A percentile compares a stretch with the other conserved stretches of the same genome.
These are phyloP conservation scores for Ectobius pallidus DNA, from an alignment of 2,888 invertebrate species.

Conservation along the genomic window DNA sequence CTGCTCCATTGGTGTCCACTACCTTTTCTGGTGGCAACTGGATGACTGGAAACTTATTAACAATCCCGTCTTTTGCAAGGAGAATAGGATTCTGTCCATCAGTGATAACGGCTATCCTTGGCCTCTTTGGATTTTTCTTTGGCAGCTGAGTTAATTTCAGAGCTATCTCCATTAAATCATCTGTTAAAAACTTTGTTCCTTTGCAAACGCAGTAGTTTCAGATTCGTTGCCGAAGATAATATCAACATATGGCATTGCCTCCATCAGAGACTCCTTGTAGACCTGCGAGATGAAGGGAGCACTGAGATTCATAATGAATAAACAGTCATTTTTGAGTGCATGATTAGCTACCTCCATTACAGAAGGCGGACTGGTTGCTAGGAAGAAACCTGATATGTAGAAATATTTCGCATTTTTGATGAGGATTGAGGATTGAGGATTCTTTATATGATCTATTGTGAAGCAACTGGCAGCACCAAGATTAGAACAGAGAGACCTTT, in stretches of 20 bases:
- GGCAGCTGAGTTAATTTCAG: conserved; percentile 74
- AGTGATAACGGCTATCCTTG: conserved; percentile 87
- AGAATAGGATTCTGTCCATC: conserved; percentile 88
- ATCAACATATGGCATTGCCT: conserved; percentile 89
- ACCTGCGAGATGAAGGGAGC: conserved; percentile 93
- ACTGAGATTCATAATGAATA: conserved; percentile 92
- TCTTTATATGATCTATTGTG: no score
- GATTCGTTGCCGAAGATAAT: conserved; percentile 94
- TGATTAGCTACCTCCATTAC: conserved; percentile 83
- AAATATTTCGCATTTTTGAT: no score
- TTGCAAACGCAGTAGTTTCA: conserved; percentile 86
- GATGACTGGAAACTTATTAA: conserved; percentile 73
- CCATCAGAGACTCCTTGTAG: conserved; percentile 81
- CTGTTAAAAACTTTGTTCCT: conserved; percentile 72
- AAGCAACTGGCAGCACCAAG: no score
- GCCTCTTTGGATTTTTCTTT: conserved; percentile 72
- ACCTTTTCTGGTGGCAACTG: conserved; percentile 73
- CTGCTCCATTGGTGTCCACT: conserved; percentile 98
- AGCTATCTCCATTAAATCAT: conserved; percentile 84
- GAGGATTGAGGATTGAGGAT: no score
- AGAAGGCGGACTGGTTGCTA: conserved; percentile 91
- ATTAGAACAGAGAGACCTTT: no score
- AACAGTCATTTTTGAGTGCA: conserved; percentile 72
- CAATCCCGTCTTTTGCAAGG: conserved; percentile 65
- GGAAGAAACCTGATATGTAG: conserved; percentile 97